Base-by-base conservation (phyloP, 2,113 vertebrate genomes). In the Corythoichthys intestinalis region DNA sequence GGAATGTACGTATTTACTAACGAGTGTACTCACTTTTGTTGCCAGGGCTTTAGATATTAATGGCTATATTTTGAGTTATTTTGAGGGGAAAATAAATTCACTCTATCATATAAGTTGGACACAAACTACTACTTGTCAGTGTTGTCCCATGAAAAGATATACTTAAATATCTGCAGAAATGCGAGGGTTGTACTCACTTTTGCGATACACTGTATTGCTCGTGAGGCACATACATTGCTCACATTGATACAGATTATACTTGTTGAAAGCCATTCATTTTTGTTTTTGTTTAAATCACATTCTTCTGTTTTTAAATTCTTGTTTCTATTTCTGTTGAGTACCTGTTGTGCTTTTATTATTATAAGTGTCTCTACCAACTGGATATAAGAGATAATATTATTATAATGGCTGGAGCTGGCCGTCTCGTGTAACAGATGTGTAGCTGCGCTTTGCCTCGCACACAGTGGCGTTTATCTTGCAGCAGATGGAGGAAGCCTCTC, bases 401-500 rank as follows among this genome's bases (percentile, higher is more conserved):
- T 44, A 46, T 63, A 63, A 63, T 63, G 61, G 61, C 61, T 34
- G 61, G n/a, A 63, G 41, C 44, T 3, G 41, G 41, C 61, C 13
- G 41, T 28, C 61, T 34, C 9, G 41, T 44, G 61, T 47, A 63
- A 63, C 61, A 63, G 61, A 63, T 63, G 61, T 28, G 61, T 34
- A 63, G 61, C 41, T 28, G 41, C 39, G 61, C 61, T 47, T 63
- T 46, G 39, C n/a, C 53, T 15, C 39, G 54, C 52, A 57, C 66
- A 46, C 66, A 41, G 44, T 50, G 57, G 65, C 34, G 37, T 83
- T 81, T 78, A 77, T 83, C 74, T 80, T 59, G 28, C 7, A 66
- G 73, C 73, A 80, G 64, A 77, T 71, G 63, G 53, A 69, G 62
- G 54, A 76, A 80, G 63, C 66, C 66, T 81, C 80, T 60, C 57